Evolutionary conservation across 2,113 vertebrate genomes (phyloP), one percentile per base, ranked within the genome.

Genomic region (Vulpes ferrilata): DNA sequence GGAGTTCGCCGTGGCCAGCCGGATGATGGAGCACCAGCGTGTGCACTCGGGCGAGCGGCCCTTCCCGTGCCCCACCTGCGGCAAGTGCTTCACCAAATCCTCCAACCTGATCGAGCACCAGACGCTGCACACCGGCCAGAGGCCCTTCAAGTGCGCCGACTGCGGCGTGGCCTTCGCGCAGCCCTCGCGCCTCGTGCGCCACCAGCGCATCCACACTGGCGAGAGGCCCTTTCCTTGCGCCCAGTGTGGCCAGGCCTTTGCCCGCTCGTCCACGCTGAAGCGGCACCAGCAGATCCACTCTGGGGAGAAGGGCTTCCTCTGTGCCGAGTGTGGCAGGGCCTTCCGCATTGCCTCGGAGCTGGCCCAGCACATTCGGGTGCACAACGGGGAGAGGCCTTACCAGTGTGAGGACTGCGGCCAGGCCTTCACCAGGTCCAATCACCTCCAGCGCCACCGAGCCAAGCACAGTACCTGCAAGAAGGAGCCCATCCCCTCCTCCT

Each of bases 11-110:
- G 97, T 99, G 93, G 98, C 99, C 82, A 99, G 98, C 74, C 98
- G 99, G 5, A 98, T 99, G 98, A 98, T 97, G 22, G 99, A 99
- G 96, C 99, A 99, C 97, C 98, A 98, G 88, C 99, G 99, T 35
- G 97, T 98, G 83, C 99, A 99, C 98, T 96, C 94, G 0, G 93
- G 91, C 20, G 93, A 97, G 88, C 67, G 92, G 85, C 95, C 94
- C 51, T 97, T 93, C 76, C 64, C 38, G 51, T 96, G 97, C 55
- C 69, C 80, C 11, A 93, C 80, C 67, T 96, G 95, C 48, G 92
- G 95, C 92, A 97, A 96, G 51, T 38, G 95, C 92, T 96, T 96
- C 95, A 74, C 92, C 89, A 97, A 96, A 32, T 80, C 89, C 51
- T 98, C 95, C 89, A 96, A 95, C 71, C 86, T 96, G 76, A 27